Evolutionary conservation across 2,797 vertebrate genomes (phyloP).

Genomic region (Microcaecilia unicolor): DNA sequence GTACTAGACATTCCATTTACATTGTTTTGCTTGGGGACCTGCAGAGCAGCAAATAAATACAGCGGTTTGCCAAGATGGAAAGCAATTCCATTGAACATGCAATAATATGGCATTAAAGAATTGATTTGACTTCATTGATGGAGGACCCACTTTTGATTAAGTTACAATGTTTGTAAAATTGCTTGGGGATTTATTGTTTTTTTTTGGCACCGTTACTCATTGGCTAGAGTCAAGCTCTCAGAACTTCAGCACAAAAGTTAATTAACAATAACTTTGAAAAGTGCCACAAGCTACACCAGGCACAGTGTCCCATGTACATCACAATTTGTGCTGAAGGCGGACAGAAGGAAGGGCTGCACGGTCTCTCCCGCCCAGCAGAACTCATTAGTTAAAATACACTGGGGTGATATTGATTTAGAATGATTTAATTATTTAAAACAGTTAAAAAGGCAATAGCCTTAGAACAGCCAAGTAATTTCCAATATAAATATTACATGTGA

Average conservation of each 20-base stretch:
- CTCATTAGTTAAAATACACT: constrained; percentile 42
- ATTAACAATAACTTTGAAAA: constrained; percentile 46
- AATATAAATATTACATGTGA: too few relatives aligned
- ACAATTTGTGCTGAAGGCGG: constrained; percentile 4
- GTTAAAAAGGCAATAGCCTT: constrained; percentile 24
- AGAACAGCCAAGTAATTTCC: constrained; percentile 26
- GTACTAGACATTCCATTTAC: not conserved
- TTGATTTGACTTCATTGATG: constrained; percentile 33
- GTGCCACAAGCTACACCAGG: constrained; percentile 17
- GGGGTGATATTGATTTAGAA: constrained; percentile 32
- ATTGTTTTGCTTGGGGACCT: constrained; percentile 1
- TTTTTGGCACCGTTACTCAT: constrained; percentile 29
- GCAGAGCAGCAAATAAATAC: not conserved
- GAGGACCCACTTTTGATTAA: constrained; percentile 42
- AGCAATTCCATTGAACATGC: constrained; percentile 20
- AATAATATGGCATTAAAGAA: constrained; percentile 29
- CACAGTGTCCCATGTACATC: constrained; percentile 10
- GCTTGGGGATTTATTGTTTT: constrained; percentile 43
- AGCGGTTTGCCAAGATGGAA: constrained; percentile 7
- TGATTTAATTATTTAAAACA: constrained; percentile 37
- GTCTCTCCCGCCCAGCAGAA: constrained; percentile 26
- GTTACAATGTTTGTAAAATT: constrained; percentile 38
- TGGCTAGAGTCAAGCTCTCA: constrained; percentile 32
- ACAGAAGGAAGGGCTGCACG: constrained; percentile 15
- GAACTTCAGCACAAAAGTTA: constrained; percentile 44